Base-by-base conservation (phyloP, 2,888 invertebrate species). In the Platerodrilus igneus region DNA sequence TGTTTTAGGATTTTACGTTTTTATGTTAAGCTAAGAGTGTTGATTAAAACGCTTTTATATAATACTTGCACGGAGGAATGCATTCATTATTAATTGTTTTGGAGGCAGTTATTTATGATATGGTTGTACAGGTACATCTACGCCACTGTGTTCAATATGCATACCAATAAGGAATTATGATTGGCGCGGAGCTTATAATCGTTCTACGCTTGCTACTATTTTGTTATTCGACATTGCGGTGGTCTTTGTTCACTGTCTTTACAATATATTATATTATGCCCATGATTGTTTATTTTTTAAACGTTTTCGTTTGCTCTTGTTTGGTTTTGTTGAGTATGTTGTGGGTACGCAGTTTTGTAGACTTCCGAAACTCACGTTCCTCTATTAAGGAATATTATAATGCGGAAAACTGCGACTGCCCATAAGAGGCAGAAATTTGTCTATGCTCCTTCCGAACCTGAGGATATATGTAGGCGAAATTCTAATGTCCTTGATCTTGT, bases 101-200 rank as follows among this genome's bases (percentile, higher is more conserved):
- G 43, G 46, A 48, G 39, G 46, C 37, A 29, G 37, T 49, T 50
- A 53, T 53, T 53, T 53, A 53, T 51, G 36, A 44, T 29, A 21
- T 19, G 13, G 31, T 19, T 20, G 28, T 38, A 40, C 34, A 43
- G 44, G 36, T 58, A 58, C 58, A 57, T 55, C 62, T 62, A 62
- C 61, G 62, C 62, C 62, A 62, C 62, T 62, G 62, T 52, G 44
- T 43, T 44, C 35, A 43, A 49, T 56, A 59, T 56, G 60, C 59
- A 62, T 61, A 62, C 62, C 62, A 58, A 62, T 60, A 55, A 61
- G 59, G 53, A 66, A 62, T 66, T 66, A 64, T 63, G 60, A 60
- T 60, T n/a, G n/a, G 58, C 56, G 55, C 52, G 50, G 52, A 42
- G 50, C 56, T 55, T 57, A 64, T 63, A 63, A 64, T 64, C 63